Base-by-base conservation (phyloP, 2,113 vertebrate species). In the Nesogale talazaci region DNA sequence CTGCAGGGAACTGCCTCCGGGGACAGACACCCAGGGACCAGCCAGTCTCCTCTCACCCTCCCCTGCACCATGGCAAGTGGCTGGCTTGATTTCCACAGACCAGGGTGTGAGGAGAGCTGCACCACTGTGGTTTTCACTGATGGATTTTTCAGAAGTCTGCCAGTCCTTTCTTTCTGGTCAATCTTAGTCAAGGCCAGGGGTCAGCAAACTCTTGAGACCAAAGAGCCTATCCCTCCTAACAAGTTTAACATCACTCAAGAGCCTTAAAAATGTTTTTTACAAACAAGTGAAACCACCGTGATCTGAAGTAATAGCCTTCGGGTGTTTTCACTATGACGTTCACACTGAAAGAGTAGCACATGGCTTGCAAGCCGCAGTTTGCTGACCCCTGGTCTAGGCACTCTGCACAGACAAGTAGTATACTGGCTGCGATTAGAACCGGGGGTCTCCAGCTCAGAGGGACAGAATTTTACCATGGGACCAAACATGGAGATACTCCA, bases 51-150 rank as follows among this genome's bases (percentile, higher is more conserved):
- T 59, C n/a, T 78, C 79, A 59, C 36, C 40, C 88, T 77, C n/a
- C 69, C 46, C 76, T 1, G 14, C 16, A 76, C 76, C 22, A 29
- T 7, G 2, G 5, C 0, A 0, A 82, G 70, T 23, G 38, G 27
- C 78, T 59, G 78, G 86, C 75, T 89, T 87, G 34, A 25, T 74
- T 65, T 77, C 83, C 80, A 52, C 52, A 38, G 36, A n/a, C n/a
- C 23, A 1, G 56, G 42, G 14, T 42, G 75, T 79, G 83, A 79
- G 42, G 14, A 56, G 34, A n/a, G n/a, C n/a, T n/a, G 42, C 42
- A 46, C 42, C 67, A 34, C 17, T 29, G 27, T 10, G 6, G 42
- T 46, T 46, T 46, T 46, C 42, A 46, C 6, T 46, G 42, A 46
- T 46, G 42, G 42, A 46, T 46, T 46, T 46, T 46, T 46, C 42